Evolutionary conservation across 1,140 invertebrate species (phyloP).

Genomic region (Zeugodacus cucurbitae): DNA sequence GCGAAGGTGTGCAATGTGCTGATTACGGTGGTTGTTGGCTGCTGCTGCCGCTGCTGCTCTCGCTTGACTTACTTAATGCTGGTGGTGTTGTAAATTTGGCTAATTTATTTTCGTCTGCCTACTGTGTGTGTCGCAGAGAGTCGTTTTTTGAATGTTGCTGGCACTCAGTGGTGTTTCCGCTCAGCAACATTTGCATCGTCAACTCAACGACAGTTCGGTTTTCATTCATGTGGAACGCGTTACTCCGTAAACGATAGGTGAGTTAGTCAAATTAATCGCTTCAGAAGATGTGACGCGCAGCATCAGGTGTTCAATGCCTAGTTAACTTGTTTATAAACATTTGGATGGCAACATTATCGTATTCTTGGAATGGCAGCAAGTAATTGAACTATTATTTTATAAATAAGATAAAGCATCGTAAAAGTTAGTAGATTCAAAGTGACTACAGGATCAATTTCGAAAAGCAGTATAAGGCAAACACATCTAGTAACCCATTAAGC

Average conservation of each 20-base stretch:
- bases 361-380: no score
- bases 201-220: neutral
- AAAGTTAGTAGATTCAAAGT: no score
- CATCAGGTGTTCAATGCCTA: neutral
- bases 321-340: neutral
- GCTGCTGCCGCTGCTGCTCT: neutral
- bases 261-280: neutral
- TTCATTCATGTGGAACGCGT: constrained; percentile 15
- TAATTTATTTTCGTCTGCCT: neutral
- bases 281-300: neutral
- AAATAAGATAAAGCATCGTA: no score
- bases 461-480: no score
- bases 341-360: neutral
- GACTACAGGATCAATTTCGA: no score
- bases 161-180: neutral
- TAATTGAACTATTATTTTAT: no score
- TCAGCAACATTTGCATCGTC: constrained; percentile 3
- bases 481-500: no score
- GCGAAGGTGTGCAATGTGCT: neutral
- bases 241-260: neutral
- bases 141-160: neutral
- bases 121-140: neutral
- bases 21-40: neutral
- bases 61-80: neutral
- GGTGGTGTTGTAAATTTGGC: neutral